These are phyloP conservation scores for Bothrops jararaca DNA, from an alignment of 2,113 vertebrate genomes.

Conservation along the genomic window DNA sequence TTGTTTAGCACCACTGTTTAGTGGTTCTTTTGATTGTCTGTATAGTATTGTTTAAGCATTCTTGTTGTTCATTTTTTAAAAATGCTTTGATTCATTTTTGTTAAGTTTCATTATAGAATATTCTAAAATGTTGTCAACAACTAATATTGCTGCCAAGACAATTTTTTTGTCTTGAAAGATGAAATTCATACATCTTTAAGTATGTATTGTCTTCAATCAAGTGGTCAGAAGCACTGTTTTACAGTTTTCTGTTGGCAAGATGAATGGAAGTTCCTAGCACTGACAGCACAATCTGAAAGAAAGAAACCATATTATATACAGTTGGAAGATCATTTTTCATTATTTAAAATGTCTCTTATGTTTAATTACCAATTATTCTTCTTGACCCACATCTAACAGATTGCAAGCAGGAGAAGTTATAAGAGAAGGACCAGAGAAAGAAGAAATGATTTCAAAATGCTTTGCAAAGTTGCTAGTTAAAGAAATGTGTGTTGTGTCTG, in stretches of 20 bases:
- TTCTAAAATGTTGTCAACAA: too few relatives aligned
- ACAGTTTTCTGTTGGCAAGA: neutral
- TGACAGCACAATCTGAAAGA: neutral
- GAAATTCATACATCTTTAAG: too few relatives aligned
- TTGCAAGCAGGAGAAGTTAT: neutral
- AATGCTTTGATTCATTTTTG: too few relatives aligned
- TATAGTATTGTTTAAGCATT: too few relatives aligned
- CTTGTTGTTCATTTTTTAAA: too few relatives aligned
- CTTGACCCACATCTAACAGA: neutral
- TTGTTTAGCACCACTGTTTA: too few relatives aligned
- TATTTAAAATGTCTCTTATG: neutral
- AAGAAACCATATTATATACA: neutral
- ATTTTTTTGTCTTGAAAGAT: too few relatives aligned
- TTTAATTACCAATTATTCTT: neutral
- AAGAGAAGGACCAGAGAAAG: neutral
- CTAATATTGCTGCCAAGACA: too few relatives aligned
- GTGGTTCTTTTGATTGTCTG: too few relatives aligned
- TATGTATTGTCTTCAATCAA: too few relatives aligned
- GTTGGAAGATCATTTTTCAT: neutral
- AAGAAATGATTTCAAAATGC: neutral
- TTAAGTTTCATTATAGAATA: too few relatives aligned
- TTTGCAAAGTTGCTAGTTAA: constrained; percentile 20
- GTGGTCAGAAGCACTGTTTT: neutral
- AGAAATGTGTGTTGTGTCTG: neutral
- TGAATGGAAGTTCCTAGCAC: neutral